Percentiles rank a stretch among this genome's conserved stretches.
Evolutionary conservation across 2,113 vertebrate species (phyloP).

Genomic region (Capreolus pygargus): DNA sequence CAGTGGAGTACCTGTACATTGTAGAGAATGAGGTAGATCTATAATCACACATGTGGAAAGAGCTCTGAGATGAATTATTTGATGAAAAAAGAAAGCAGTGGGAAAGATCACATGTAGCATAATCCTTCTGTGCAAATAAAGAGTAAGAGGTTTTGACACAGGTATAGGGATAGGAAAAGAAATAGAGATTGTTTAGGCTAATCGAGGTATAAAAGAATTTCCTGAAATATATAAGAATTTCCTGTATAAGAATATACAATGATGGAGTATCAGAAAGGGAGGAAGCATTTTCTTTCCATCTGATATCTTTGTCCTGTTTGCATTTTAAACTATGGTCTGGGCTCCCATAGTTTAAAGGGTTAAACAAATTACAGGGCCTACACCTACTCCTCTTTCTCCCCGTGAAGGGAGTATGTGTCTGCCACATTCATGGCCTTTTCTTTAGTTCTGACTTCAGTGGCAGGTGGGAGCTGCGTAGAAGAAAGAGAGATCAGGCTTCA

Average conservation of each 20-base stretch:
- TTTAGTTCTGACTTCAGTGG: not conserved
- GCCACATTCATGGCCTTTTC: not conserved
- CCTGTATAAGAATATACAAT: not conserved
- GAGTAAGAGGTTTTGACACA: not conserved
- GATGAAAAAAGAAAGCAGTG: not conserved
- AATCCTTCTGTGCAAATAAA: not conserved
- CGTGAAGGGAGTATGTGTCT: not conserved
- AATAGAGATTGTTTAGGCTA: not conserved
- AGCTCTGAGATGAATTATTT: not conserved
- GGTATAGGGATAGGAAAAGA: not conserved
- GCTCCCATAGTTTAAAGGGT: not conserved
- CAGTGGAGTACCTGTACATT: not conserved
- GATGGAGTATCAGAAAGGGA: not conserved
- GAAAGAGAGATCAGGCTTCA: not conserved
- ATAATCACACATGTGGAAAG: not conserved
- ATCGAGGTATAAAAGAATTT: not conserved
- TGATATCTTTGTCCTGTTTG: not conserved
- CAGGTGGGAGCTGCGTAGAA: not conserved
- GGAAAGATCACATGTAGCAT: not conserved
- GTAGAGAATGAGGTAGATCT: not conserved
- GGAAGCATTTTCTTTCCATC: not conserved
- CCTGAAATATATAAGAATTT: not conserved
- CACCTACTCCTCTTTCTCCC: not conserved
- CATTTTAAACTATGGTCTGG: not conserved
- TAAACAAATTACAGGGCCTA: not conserved